phyloP scores from a whole-genome alignment of 1,140 invertebrate genomes.

The Parasteatoda tepidariorum region DNA sequence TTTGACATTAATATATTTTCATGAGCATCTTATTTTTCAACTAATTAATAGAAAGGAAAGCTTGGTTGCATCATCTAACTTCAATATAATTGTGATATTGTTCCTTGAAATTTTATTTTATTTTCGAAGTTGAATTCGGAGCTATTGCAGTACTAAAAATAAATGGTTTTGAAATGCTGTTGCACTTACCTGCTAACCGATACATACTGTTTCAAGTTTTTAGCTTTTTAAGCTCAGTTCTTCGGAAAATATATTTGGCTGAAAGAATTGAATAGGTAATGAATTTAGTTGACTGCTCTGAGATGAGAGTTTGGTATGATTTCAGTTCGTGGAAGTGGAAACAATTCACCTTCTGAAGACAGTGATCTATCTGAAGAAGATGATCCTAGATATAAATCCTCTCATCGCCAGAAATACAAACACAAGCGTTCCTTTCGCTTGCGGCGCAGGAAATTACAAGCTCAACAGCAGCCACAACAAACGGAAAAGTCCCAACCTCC shows the following conservation, averaged over 20 bases:
- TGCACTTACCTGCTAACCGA: too few relatives aligned
- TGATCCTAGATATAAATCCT: slow-evolving; percentile 51
- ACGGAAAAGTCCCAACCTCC: slow-evolving; percentile 60
- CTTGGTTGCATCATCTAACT: background rate
- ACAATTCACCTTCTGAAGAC: slow-evolving; percentile 59
- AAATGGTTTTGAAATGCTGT: background rate
- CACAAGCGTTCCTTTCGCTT: slow-evolving; percentile 64
- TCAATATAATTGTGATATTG: too few relatives aligned
- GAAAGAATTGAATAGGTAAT: slow-evolving; percentile 1
- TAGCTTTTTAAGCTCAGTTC: background rate
- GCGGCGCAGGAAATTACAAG: slow-evolving; percentile 49
- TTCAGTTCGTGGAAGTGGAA: slow-evolving; percentile 59
- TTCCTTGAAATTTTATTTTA: too few relatives aligned
- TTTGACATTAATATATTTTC: too few relatives aligned
- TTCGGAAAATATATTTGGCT: background rate
- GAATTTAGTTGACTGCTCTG: slow-evolving; percentile 29
- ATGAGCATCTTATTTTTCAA: background rate
- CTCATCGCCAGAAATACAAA: slow-evolving; percentile 62
- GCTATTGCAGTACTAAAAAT: background rate
- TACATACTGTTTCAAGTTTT: background rate
- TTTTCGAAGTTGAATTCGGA: background rate
- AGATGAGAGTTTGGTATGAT: slow-evolving; percentile 52
- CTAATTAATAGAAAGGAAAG: background rate
- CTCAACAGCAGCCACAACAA: slow-evolving; percentile 35
- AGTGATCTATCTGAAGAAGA: slow-evolving; percentile 62